A percentile compares a stretch with the other conserved stretches of the same genome.
Conservation (phyloP, 2,888 invertebrate genomes). For the Poecilobothrus nobilitatus region DNA sequence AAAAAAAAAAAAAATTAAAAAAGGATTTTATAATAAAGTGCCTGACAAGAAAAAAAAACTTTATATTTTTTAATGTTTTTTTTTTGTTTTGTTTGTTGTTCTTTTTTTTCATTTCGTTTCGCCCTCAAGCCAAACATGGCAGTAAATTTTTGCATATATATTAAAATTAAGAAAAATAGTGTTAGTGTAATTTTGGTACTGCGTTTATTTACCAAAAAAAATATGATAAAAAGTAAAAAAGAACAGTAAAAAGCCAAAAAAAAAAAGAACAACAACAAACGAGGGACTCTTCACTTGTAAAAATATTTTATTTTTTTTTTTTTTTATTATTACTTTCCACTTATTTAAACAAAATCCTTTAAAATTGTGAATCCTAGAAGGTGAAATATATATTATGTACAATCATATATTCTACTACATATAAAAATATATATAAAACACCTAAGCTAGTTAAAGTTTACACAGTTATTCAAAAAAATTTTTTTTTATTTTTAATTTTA, state of each 20-base stretch:
- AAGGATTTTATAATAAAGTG: too few species aligned
- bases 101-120: not conserved
- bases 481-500: too few species aligned
- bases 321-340: not conserved
- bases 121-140: slow-evolving; percentile 1
- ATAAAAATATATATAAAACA: too few species aligned
- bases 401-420: too few species aligned
- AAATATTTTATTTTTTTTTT: not conserved
- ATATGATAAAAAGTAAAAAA: not conserved
- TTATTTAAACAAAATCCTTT: not conserved
- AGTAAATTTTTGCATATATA: slow-evolving; percentile 6
- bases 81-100: too few species aligned
- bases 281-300: not conserved
- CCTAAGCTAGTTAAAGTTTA: too few species aligned
- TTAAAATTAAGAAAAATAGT: not conserved
- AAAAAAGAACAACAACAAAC: too few species aligned
- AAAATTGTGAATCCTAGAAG: not conserved
- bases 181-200: not conserved
- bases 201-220: not conserved
- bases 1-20: too few species aligned
- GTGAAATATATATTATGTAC: too few species aligned
- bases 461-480: too few species aligned
- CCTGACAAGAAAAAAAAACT: not conserved
- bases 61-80: too few species aligned
- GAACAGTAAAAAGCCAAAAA: not conserved